Evolutionary conservation across 2,113 vertebrate genomes (phyloP).

Genomic region (Colius striatus): DNA sequence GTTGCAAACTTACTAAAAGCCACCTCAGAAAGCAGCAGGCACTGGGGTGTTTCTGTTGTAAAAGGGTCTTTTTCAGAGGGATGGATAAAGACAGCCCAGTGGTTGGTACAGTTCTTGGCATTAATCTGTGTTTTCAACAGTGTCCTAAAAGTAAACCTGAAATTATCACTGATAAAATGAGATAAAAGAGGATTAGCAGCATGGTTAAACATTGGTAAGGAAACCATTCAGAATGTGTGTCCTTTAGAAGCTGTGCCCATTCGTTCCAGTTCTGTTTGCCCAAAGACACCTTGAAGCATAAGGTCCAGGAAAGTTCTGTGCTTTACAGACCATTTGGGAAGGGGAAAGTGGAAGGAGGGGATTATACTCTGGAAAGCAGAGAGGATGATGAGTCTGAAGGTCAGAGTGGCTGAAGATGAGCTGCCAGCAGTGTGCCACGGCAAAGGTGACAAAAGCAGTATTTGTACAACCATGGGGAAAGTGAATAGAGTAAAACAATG

Average conservation of each 20-base stretch:
- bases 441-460: not conserved
- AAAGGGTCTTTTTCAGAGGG: not conserved
- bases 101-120: not conserved
- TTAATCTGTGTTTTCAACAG: not conserved
- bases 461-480: not conserved
- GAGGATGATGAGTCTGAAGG: not conserved
- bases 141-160: not conserved
- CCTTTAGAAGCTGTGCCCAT: not conserved
- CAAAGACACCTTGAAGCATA: not conserved
- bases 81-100: not conserved
- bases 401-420: not conserved
- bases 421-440: not conserved
- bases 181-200: not conserved
- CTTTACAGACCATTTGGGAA: not conserved
- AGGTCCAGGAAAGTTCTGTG: not conserved
- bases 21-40: not conserved
- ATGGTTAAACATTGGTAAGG: not conserved
- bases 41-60: not conserved
- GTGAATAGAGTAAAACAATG: not conserved
- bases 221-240: not conserved
- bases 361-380: not conserved
- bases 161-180: not conserved
- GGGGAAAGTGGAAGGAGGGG: not conserved
- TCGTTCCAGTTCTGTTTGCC: not conserved
- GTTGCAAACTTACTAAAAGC: not conserved